Evolutionary conservation across 2,888 invertebrate genomes (phyloP), one percentile per base, ranked within the genome.

Genomic region (Eledona agricola): DNA sequence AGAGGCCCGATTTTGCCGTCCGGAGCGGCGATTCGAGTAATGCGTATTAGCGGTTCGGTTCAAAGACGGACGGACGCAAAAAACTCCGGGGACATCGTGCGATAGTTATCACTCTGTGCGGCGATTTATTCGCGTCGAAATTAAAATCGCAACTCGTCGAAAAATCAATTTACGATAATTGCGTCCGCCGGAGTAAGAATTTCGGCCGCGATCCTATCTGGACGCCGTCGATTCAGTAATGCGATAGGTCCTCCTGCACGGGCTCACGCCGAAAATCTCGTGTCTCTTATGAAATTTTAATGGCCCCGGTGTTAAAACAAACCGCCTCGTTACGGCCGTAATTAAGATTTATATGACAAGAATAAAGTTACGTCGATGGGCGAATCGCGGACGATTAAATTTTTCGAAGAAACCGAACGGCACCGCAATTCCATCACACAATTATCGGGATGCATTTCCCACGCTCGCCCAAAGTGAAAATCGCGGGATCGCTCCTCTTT

Each of bases 131-230:
- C 65, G 57, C 61, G 59, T 59, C 62, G 63, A 69, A 72, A 72
- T 72, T 69, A 70, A 71, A 70, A 69, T 66, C 64, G 62, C 59
- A 68, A 37, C 35, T 50, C 65, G 67, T 64, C 65, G 57, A 67
- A 71, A 72, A 71, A 72, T 72, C 72, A 72, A 72, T 71, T 72
- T 71, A 70, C 65, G 70, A 66, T 72, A 71, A 72, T 71, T 71
- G 70, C 65, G 56, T 63, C 60, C 52, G 59, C 53, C 62, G 60
- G 34, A 38, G 59, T 63, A 51, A 54, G 63, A 67, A 64, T 63
- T 63, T 62, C 58, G 51, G 55, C 5, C 46, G 29, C 53, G 64
- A 66, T 67, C 53, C 52, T 65, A 66, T 69, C 69, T 51, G 35
- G 37, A 28, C 25, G 22, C 13, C 43, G 55, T 57, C 52, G 65